Evolutionary conservation across 2,888 invertebrate genomes (phyloP), one percentile per base, ranked within the genome.

Genomic region (Uloborus plumipes): DNA sequence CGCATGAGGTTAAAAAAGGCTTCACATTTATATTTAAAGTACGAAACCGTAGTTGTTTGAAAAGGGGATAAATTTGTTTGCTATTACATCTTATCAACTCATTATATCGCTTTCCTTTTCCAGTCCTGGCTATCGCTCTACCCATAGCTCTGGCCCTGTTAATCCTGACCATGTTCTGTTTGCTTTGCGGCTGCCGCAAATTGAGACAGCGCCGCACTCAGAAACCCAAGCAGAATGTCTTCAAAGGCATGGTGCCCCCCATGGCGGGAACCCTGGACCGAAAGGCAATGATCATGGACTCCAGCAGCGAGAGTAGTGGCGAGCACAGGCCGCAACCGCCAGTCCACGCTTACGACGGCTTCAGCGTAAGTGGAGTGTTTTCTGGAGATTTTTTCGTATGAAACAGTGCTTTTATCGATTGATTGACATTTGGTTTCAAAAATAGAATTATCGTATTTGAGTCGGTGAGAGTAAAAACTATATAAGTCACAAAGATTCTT

Each of bases 281-380:
- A 86, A 90, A 93, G 83, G 93, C 93, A 1, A 93, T 94, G 91
- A 92, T 85, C 18, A 92, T 93, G 82, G 94, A 94, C 86, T 93
- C 93, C 0, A 93, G 93, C 85, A 94, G 94, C 85, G 94, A 94
- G 87, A 92, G 92, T 74, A 86, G 86, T 70, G 87, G 87, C 1
- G 87, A 86, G 58, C 86, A 86, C 55, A 65, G 82, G 65, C 84
- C 85, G 39, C n/a, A n/a, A n/a, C 84, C 85, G 51, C 84, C 84
- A 15, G 76, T 81, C 2, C 86, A 78, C 50, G 81, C 51, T 11
- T 82, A 81, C 64, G 84, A 82, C 59, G 82, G 82, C n/a, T 82
- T 82, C 31, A 59, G 67, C 9, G 84, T 84, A 66, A 84, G 75
- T 65, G 49, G 9, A 39, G 1, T 11, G 7, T 9, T 51, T 77